These are phyloP conservation scores for Crotophaga sulcirostris DNA, from an alignment of 2,113 vertebrate genomes.

Conservation along the genomic window DNA sequence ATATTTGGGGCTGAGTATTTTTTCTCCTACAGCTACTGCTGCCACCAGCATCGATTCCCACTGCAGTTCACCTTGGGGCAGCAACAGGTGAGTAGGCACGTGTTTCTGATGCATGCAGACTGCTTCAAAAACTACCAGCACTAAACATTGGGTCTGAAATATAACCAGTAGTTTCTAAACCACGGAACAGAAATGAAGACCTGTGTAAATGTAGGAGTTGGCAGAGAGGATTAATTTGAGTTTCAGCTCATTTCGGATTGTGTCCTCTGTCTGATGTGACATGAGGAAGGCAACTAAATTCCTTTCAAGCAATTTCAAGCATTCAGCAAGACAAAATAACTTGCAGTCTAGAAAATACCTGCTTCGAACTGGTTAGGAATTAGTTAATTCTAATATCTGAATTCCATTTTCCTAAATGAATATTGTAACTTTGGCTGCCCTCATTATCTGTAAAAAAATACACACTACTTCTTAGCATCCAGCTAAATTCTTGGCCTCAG, in stretches of 20 bases:
- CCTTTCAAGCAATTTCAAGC: background rate
- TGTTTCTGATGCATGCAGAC: background rate
- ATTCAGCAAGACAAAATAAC: background rate
- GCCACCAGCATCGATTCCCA: background rate
- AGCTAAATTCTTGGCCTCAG: background rate
- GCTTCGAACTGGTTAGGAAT: background rate
- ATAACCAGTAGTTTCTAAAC: background rate
- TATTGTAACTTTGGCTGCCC: background rate
- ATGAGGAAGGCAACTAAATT: background rate
- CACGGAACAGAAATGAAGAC: background rate
- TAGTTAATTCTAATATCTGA: background rate
- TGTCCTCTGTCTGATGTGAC: background rate
- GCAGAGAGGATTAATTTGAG: background rate
- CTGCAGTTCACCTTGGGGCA: rapidly evolving
- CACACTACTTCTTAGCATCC: background rate
- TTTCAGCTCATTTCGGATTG: background rate
- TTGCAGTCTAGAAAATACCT: background rate
- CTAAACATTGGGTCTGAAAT: background rate
- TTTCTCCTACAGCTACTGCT: background rate
- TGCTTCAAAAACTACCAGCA: background rate
- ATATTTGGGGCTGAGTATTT: background rate
- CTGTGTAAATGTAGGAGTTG: background rate
- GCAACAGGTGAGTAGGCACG: rapidly evolving
- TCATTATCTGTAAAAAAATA: background rate
- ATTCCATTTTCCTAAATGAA: background rate